Conservation (phyloP, 2,113 vertebrate species). For the Hiodon alosoides region DNA sequence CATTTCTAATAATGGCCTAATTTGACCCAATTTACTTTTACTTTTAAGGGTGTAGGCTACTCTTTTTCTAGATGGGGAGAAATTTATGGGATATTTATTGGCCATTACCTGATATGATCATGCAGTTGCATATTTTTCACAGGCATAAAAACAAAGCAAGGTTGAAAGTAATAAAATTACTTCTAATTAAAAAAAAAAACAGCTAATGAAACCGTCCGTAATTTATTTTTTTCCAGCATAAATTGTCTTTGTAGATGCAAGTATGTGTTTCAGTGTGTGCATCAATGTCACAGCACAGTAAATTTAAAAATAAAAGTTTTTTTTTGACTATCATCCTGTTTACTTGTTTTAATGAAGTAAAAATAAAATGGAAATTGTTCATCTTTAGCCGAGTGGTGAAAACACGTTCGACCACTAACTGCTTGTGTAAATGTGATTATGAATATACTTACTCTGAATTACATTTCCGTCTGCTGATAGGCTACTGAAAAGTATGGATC, state of each 20-base stretch:
- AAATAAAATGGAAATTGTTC: conserved; percentile 58
- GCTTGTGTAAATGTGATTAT: conserved; percentile 34
- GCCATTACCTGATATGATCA: conserved; percentile 30
- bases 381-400: conserved; percentile 59
- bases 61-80: conserved; percentile 48
- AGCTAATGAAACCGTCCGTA: conserved; percentile 46
- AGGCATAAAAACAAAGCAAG: conserved; percentile 53
- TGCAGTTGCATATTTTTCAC: conserved; percentile 46
- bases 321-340: conserved; percentile 65
- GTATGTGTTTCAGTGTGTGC: conserved; percentile 66
- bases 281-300: conserved; percentile 69
- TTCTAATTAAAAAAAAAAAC: conserved; percentile 31
- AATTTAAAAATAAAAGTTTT: conserved; percentile 58
- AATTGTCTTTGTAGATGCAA: conserved; percentile 69
- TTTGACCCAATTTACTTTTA: conserved; percentile 55
- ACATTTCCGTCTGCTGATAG: too few relatives aligned
- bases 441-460: too few relatives aligned
- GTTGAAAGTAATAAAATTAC: conserved; percentile 50
- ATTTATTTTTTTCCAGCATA: conserved; percentile 59
- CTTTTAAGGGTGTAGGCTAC: conserved; percentile 56
- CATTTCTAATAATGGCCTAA: conserved; percentile 12
- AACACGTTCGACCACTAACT: conserved; percentile 65
- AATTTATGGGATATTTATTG: conserved; percentile 48
- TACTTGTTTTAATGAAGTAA: conserved; percentile 68
- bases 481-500: too few relatives aligned